These are phyloP conservation scores for Netelia fuscicornis DNA, from an alignment of 2,888 invertebrate species.

Conservation along the genomic window DNA sequence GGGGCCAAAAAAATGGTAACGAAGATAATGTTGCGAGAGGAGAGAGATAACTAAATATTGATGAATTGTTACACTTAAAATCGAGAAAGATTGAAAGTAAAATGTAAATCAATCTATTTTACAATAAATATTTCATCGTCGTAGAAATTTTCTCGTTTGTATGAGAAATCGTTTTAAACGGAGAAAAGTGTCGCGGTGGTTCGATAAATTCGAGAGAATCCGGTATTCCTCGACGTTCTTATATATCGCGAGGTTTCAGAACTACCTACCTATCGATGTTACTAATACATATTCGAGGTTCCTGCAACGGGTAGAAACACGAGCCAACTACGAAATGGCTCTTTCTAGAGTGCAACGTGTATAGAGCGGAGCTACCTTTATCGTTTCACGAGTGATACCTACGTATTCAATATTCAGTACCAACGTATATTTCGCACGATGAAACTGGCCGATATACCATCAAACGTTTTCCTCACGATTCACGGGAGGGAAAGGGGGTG, in stretches of 20 bases:
- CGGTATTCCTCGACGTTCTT: neutral
- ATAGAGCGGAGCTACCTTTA: neutral
- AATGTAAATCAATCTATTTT: neutral
- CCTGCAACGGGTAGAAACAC: constrained; percentile 41
- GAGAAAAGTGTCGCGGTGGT: constrained; percentile 26
- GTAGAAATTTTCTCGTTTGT: neutral
- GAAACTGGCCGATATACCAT: constrained; percentile 28
- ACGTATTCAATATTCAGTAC: neutral
- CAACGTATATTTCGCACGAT: constrained; percentile 10
- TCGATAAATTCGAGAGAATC: constrained; percentile 36
- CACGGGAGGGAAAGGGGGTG: neutral
- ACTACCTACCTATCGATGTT: neutral
- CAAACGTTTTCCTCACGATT: constrained; percentile 3
- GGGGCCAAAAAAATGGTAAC: neutral
- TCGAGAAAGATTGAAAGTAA: no score
- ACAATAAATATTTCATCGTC: neutral
- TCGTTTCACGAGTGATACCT: neutral
- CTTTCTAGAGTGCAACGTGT: constrained; percentile 34
- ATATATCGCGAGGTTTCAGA: neutral
- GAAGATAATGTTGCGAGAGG: neutral
- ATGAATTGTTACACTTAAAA: no score
- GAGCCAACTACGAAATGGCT: constrained; percentile 59
- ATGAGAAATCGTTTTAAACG: neutral
- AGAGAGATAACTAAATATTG: neutral
- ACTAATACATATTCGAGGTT: constrained; percentile 43